Conservation (phyloP, 2,113 vertebrate species). For the Steatornis caripensis region DNA sequence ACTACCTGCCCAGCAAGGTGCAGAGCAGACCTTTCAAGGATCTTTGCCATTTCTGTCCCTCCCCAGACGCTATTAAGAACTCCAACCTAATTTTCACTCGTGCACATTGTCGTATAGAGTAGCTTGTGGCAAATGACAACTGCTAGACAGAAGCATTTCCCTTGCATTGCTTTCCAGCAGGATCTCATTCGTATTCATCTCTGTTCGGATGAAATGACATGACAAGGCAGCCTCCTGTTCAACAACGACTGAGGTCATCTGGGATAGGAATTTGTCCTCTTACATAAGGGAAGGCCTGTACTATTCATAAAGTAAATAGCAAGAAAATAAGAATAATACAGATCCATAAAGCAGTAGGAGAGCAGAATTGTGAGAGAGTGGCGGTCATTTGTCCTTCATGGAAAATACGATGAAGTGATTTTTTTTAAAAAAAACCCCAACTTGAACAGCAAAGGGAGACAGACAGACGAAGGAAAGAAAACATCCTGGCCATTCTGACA, state of each 20-base stretch:
- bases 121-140: background rate
- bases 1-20: background rate
- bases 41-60: background rate
- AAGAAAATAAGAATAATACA: background rate
- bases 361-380: background rate
- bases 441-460: background rate
- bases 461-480: slow-evolving; percentile 27
- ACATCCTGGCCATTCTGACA: slow-evolving; percentile 8
- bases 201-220: background rate
- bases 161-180: background rate
- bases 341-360: background rate
- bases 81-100: background rate
- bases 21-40: background rate
- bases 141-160: background rate
- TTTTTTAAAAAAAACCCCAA: background rate
- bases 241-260: background rate
- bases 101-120: background rate
- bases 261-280: background rate
- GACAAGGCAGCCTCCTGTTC: background rate
- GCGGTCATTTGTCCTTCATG: background rate
- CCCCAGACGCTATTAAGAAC: background rate
- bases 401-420: background rate
- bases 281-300: background rate
- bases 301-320: background rate
- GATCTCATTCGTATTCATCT: background rate